Evolutionary conservation across 1,140 invertebrate genomes (phyloP).

Genomic region (Ruditapes philippinarum): DNA sequence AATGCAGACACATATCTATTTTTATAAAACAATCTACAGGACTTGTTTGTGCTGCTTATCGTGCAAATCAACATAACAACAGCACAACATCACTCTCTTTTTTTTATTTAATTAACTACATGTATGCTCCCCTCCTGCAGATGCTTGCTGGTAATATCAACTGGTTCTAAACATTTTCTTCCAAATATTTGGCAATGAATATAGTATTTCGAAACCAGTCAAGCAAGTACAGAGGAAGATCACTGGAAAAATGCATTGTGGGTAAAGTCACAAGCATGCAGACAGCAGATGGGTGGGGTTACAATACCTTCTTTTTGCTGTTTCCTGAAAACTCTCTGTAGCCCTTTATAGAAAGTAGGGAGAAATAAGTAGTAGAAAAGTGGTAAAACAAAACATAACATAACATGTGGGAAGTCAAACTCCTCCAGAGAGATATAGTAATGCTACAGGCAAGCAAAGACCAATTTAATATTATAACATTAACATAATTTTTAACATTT

Average conservation of each 20-base stretch:
- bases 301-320: constrained; percentile 30
- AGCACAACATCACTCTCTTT: neutral
- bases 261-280: constrained; percentile 8
- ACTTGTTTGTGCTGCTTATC: neutral
- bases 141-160: neutral
- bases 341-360: constrained; percentile 13
- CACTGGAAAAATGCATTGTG: neutral
- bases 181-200: neutral
- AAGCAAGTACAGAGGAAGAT: constrained; percentile 30
- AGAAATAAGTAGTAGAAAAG: constrained; percentile 21
- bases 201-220: neutral
- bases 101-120: neutral
- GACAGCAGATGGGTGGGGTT: constrained; percentile 1
- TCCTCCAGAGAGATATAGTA: neutral
- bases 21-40: neutral
- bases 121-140: neutral
- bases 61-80: neutral
- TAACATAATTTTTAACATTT: no score
- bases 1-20: no score
- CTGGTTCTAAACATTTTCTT: neutral
- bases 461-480: no score
- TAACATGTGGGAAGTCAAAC: neutral
- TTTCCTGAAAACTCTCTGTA: constrained; percentile 39
- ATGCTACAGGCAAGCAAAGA: no score
- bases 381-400: neutral